Percentiles rank a stretch among this genome's conserved stretches.
phyloP scores from a whole-genome alignment of 2,113 vertebrate genomes.

The rat (Rattus norvegicus) region DNA sequence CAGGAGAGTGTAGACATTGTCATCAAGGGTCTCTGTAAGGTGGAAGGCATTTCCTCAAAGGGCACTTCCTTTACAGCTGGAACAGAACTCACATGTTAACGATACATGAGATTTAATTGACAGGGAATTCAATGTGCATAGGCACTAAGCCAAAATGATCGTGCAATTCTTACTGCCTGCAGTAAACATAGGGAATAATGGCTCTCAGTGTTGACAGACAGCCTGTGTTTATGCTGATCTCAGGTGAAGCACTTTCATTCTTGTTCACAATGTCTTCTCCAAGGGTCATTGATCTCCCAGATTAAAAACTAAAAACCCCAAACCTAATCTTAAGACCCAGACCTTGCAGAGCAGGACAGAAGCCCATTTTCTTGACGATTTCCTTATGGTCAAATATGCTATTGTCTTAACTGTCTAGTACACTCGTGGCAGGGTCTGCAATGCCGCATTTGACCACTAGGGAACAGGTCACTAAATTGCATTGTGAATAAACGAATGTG shows the following conservation, averaged over 20 bases:
- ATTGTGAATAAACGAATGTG: neutral
- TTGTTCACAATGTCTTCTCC: neutral
- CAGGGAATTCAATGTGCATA: neutral
- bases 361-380: neutral
- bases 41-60: neutral
- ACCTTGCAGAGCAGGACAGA: neutral
- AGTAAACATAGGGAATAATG: neutral
- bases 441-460: neutral
- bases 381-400: no score
- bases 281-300: neutral
- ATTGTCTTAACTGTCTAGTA: neutral
- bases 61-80: neutral
- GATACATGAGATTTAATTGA: neutral
- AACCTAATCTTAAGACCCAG: neutral
- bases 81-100: neutral
- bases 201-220: no score
- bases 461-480: neutral
- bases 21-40: neutral
- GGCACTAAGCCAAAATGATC: neutral
- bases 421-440: neutral
- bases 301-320: neutral
- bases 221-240: neutral
- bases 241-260: neutral
- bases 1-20: neutral
- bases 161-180: neutral